phyloP scores from a whole-genome alignment of 2,113 vertebrate species.

The Cavia aperea region DNA sequence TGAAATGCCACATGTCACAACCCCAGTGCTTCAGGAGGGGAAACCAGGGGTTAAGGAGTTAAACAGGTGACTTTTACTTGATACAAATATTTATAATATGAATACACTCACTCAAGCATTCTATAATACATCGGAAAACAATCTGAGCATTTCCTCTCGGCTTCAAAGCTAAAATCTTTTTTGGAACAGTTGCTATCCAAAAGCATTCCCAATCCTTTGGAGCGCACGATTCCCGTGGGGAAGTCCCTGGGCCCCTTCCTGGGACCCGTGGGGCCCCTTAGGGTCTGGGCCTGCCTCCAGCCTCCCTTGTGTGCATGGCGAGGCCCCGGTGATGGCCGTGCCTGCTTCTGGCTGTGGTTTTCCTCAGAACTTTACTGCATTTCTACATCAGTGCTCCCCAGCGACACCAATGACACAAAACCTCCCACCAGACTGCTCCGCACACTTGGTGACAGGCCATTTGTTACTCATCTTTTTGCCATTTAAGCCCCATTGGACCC shows the following conservation, averaged over 20 bases:
- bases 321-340: accelerated
- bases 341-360: not conserved
- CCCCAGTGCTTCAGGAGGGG: not conserved
- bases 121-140: not conserved
- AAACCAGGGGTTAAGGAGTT: not conserved
- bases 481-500: not conserved
- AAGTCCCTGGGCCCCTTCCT: not conserved
- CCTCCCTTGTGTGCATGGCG: not conserved
- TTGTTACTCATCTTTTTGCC: not conserved
- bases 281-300: not conserved
- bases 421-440: no score
- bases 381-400: not conserved
- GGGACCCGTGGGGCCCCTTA: not conserved
- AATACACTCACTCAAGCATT: not conserved
- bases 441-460: not conserved
- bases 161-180: not conserved
- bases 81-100: not conserved
- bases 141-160: not conserved
- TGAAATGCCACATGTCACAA: not conserved
- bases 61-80: not conserved
- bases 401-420: not conserved
- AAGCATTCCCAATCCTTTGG: not conserved
- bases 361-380: not conserved
- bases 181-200: not conserved
- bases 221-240: not conserved